Evolutionary conservation across 2,888 invertebrate species (phyloP).

Genomic region (Zelleria hepariella): DNA sequence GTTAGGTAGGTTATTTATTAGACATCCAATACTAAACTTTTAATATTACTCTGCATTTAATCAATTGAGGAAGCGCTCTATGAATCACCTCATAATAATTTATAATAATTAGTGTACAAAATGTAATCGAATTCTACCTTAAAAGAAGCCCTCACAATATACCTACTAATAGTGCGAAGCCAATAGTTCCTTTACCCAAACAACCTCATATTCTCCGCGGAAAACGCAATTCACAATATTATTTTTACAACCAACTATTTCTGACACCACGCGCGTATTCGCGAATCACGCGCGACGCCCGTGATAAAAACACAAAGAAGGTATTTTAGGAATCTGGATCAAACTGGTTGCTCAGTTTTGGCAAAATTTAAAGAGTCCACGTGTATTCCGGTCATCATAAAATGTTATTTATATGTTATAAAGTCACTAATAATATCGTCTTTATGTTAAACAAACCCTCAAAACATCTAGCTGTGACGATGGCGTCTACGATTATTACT

Average conservation of each 20-base stretch:
- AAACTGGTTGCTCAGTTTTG: background rate
- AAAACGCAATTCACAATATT: background rate
- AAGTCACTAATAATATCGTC: no score
- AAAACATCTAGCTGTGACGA: no score
- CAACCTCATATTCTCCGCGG: background rate
- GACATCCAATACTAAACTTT: no score
- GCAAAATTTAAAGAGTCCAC: background rate
- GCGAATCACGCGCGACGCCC: background rate
- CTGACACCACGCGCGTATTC: background rate
- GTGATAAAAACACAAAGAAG: background rate
- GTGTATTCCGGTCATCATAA: no score
- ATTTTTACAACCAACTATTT: background rate
- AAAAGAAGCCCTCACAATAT: background rate
- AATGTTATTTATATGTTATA: no score
- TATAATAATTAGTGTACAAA: no score
- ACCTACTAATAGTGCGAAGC: background rate
- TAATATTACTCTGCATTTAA: no score
- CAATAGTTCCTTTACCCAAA: background rate
- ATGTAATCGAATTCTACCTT: background rate
- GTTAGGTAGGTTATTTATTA: no score
- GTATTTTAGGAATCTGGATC: background rate
- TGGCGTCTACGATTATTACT: no score
- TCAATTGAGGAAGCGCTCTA: no score
- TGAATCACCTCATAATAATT: no score
- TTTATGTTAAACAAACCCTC: no score